Base-by-base conservation (phyloP, 2,888 invertebrate genomes). In the Lucinisca nassula region DNA sequence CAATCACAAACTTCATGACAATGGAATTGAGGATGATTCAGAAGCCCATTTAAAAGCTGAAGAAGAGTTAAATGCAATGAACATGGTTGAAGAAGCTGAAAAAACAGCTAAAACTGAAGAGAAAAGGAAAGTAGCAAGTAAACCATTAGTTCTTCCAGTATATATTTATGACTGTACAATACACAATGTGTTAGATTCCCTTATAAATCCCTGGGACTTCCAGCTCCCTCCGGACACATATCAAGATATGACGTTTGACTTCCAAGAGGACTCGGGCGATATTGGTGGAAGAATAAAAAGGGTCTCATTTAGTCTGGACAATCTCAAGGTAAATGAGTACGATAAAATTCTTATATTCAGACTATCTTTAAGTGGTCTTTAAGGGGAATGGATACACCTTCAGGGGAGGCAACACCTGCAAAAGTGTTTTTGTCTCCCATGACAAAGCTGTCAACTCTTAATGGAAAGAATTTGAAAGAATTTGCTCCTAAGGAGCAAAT, bases 141-240 rank as follows among this genome's bases (percentile, higher is more conserved):
- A n/a, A 88, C 81, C 73, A 75, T 84, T 79, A 51, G 51, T 10
- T 94, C 97, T 88, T 58, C 98, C 98, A 0, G 96, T 98, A 81
- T 98, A 97, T 93, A 97, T 97, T n/a, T 98, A 97, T 93, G 97
- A 97, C 94, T 98, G 98, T 94, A 97, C 97, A 0, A 95, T 97
- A 72, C 96, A 97, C 35, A 96, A 97, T 84, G 95, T 98, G 49
- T 97, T 97, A 2, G 94, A 95, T 75, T 95, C 96, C 27, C 91
- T 96, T 17, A 91, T 96, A 45, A 94, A 95, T 82, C 88, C 92
- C 0, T 93, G 94, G 92, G 91, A 92, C 21, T 93, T 92, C 58
- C 84, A 89, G 49, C 84, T 92, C 1, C 92, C 92, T 35, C 77
- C 91, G 14, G 96, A 96, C 84, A 90, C 95, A 30, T 95, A 87